Evolutionary conservation across 2,797 vertebrate species (phyloP).

Genomic region (Etheostoma nigrum): DNA sequence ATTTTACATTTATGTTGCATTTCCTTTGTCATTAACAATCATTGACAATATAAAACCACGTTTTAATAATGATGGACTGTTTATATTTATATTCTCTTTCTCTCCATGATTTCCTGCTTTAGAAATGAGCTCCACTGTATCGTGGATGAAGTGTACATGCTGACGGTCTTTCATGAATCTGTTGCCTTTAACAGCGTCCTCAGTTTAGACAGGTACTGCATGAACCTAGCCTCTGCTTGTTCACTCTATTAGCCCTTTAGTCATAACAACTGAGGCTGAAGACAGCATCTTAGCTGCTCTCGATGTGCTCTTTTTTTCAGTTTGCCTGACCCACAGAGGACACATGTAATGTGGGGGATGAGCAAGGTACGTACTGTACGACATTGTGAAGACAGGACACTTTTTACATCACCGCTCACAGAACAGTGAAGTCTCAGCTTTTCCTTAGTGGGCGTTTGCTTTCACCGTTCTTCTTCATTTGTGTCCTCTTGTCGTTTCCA

Average conservation of each 20-base stretch:
- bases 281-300: constrained; percentile 53
- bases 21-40: constrained; percentile 43
- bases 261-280: constrained; percentile 44
- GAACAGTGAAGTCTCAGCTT: constrained; percentile 13
- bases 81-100: constrained; percentile 1
- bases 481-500: constrained; percentile 61
- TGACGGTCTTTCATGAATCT: constrained; percentile 92
- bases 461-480: constrained; percentile 12
- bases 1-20: constrained; percentile 34
- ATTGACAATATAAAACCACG: constrained; percentile 30
- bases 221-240: constrained; percentile 34
- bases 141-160: constrained; percentile 97
- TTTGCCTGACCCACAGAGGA: constrained; percentile 96
- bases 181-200: constrained; percentile 91
- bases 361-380: constrained; percentile 88
- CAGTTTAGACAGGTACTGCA: constrained; percentile 89
- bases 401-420: constrained; percentile 34
- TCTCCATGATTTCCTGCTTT: constrained; percentile 31
- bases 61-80: constrained; percentile 12
- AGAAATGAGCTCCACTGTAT: constrained; percentile 94
- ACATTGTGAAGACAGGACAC: background rate
- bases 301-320: constrained; percentile 80
- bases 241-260: constrained; percentile 46
- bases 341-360: constrained; percentile 95
- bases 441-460: constrained; percentile 21